Evolutionary conservation across 1,140 invertebrate genomes (phyloP), one percentile per base, ranked within the genome.

Genomic region (Brachionus manjavacas): DNA sequence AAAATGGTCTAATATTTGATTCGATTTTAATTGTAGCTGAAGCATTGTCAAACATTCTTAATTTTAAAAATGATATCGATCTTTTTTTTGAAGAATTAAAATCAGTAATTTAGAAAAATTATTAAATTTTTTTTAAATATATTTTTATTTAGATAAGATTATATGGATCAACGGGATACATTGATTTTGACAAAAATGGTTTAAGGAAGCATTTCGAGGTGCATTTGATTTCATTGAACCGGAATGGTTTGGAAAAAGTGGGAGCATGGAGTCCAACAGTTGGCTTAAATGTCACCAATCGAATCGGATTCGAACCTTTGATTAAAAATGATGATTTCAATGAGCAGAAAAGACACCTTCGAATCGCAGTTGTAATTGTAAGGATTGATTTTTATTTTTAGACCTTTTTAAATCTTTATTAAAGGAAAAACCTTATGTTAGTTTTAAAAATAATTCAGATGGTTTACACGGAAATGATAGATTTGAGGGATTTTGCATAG

Each of bases 401-500:
- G 43, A 46, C 3, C 14, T 46, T 14, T 46, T 46, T 11, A 46
- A 46, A 46, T 46, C 9, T 64, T 20, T 64, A 20, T 20, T 1
- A n/a, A 7, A 35, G 35, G 66, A 70, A 9, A 49, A 76, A 41
- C 72, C 72, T 16, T 76, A 76, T 76, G 72, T 76, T 41, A 76
- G 35, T 12, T 76, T 76, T 25, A 76, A 76, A 25, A 46, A 41
- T 41, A 20, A 76, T 76, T 76, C 31, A 31, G 31, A 76, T 43
- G 20, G 35, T 23, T 11, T 41, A 16, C 6, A 81, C 11, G 88
- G 88, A 31, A 89, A 89, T 84, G 85, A 87, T 9, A 83, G 85
- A 20, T 89, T 87, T 83, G 88, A 89, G 84, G 88, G 88, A 11
- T 89, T 88, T 85, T 89, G 88, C 83, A 88, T 89, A 23, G 88